Base-by-base conservation (phyloP, 2,113 vertebrate species). In the Morone saxatilis region DNA sequence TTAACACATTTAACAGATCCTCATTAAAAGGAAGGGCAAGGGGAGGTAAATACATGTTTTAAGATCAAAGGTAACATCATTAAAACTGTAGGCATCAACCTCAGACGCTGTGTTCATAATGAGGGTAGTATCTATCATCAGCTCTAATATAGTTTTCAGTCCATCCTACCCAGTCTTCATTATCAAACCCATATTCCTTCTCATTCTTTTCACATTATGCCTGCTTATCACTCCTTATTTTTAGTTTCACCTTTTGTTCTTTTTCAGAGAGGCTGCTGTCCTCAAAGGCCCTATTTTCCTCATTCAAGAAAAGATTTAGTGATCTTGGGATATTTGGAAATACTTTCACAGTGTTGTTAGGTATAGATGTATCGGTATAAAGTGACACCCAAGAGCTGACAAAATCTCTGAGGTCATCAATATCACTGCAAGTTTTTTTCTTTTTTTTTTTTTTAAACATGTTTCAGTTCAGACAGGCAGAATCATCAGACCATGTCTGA, bases 61-160 rank as follows among this genome's bases (percentile, higher is more conserved):
- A 25, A 14, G 70, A 75, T 66, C 78, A 86, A 86, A 85, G 68
- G 63, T 80, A 81, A 16, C 68, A 43, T 80, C 53, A 71, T 86
- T 84, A 88, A 86, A 86, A 72, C 22, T 57, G 47, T 13, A 25
- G 62, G n/a, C 68, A 53, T 76, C 43, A 70, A 69, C 38, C 72
- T 51, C n/a, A 53, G 61, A 69, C 56, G 16, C n/a, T 7, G 25
- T 50, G 68, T 65, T 71, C 25, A 63, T 79, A 47, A 80, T 75
- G 45, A 76, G 62, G 76, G 66, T 9, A 17, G 9, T 25, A 19
- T 61, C 43, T 40, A n/a, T 43, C 7, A 59, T 59, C 13, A 60
- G 56, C 60, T 59, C 43, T 40, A 48, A 57, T 43, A 38, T 17
- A 59, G 48, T 25, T 67, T 68, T 57, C n/a, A 47, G 40, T 76